These are phyloP conservation scores for Charadrius vociferus DNA, from an alignment of 2,113 vertebrate genomes.

Conservation along the genomic window DNA sequence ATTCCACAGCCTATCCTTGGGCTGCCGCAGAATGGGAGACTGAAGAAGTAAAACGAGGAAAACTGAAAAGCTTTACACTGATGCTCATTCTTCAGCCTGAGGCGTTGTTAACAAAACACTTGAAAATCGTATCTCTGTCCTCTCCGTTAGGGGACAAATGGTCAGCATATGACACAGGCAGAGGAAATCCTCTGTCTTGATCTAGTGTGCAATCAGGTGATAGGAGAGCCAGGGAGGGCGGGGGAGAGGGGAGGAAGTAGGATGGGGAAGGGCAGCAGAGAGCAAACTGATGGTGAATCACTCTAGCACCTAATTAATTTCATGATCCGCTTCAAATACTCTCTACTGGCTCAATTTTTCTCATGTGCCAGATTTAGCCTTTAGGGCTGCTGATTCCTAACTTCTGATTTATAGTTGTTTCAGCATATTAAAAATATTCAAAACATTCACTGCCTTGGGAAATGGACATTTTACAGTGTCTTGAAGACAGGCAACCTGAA, in stretches of 20 bases:
- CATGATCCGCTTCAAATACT: background rate
- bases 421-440: background rate
- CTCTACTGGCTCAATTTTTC: background rate
- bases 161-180: background rate
- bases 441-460: background rate
- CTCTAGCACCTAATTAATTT: background rate
- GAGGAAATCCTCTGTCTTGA: background rate
- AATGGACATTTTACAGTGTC: background rate
- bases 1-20: background rate
- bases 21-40: background rate
- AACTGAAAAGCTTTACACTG: background rate
- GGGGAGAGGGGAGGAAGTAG: background rate
- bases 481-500: background rate
- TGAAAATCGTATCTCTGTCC: background rate
- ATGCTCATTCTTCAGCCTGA: background rate
- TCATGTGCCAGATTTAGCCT: background rate
- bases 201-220: background rate
- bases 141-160: background rate
- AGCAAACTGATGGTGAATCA: background rate
- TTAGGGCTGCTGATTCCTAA: background rate
- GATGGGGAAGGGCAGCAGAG: background rate
- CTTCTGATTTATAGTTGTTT: background rate
- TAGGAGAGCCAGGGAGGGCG: background rate
- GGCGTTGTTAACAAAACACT: background rate
- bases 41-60: background rate